These are phyloP conservation scores for Ictalurus furcatus DNA, from an alignment of 2,113 vertebrate genomes.

Conservation along the genomic window DNA sequence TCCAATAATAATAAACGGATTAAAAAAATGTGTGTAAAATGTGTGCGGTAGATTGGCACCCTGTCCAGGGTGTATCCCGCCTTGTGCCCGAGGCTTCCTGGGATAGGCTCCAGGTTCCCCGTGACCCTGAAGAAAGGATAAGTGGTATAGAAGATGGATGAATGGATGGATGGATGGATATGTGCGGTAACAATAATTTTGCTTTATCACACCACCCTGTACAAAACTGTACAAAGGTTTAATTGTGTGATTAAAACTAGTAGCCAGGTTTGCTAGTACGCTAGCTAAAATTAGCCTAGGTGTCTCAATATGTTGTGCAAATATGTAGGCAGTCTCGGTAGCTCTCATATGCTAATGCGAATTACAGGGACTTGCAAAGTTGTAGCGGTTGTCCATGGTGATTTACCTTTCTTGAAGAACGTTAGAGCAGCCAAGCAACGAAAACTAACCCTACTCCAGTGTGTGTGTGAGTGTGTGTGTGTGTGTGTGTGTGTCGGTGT, in stretches of 20 bases:
- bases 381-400: background rate
- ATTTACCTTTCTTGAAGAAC: background rate
- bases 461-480: conserved; percentile 1
- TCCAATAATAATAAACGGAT: too few species aligned
- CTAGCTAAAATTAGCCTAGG: background rate
- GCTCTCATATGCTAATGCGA: background rate
- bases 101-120: too few species aligned
- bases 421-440: background rate
- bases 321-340: background rate
- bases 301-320: background rate
- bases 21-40: too few species aligned
- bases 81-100: too few species aligned
- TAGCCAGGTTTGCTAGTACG: background rate
- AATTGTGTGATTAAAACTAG: background rate
- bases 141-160: too few species aligned
- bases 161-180: too few species aligned
- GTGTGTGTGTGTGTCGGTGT: conserved; percentile 4
- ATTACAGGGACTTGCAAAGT: background rate
- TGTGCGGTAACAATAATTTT: too few species aligned
- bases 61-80: too few species aligned
- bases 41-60: too few species aligned
- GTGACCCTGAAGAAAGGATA: too few species aligned
- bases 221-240: background rate
- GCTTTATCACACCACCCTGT: background rate
- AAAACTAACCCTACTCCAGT: background rate